phyloP scores from a whole-genome alignment of 2,113 vertebrate species.

The Protobothrops flavoviridis region DNA sequence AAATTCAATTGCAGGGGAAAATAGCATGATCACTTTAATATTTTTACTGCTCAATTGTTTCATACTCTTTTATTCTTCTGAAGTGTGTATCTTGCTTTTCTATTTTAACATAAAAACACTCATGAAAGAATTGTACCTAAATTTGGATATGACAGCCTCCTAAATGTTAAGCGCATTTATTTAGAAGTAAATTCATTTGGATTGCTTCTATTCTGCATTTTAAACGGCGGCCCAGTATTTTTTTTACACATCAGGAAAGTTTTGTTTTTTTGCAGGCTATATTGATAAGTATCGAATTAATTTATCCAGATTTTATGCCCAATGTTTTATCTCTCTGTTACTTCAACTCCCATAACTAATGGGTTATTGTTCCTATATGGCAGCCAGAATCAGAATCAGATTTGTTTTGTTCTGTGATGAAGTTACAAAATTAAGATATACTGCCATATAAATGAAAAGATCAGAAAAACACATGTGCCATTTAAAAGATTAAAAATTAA shows the following conservation, averaged over 20 bases:
- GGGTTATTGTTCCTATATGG: neutral
- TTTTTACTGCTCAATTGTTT: constrained; percentile 56
- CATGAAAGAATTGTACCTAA: neutral
- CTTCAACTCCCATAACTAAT: neutral
- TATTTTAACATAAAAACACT: rapidly evolving
- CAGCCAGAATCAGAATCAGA: neutral
- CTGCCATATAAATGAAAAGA: neutral
- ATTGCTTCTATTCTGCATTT: neutral
- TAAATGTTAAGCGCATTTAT: neutral
- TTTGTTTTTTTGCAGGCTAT: constrained; percentile 29
- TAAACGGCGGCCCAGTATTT: neutral
- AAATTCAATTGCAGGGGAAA: constrained; percentile 56
- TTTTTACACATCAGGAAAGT: neutral
- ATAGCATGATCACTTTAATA: constrained; percentile 50
- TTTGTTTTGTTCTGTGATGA: neutral
- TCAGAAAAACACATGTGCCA: neutral
- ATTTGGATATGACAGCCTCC: neutral
- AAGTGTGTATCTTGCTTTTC: constrained; percentile 41
- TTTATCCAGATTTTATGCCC: neutral
- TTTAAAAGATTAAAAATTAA: constrained; percentile 5
- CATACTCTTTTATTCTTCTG: constrained; percentile 50
- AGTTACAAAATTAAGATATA: neutral
- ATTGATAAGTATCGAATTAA: neutral
- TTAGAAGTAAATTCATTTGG: neutral
- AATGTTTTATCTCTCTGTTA: neutral